Evolutionary conservation across 2,797 vertebrate genomes (phyloP).

Genomic region (Oryzias sinensis): DNA sequence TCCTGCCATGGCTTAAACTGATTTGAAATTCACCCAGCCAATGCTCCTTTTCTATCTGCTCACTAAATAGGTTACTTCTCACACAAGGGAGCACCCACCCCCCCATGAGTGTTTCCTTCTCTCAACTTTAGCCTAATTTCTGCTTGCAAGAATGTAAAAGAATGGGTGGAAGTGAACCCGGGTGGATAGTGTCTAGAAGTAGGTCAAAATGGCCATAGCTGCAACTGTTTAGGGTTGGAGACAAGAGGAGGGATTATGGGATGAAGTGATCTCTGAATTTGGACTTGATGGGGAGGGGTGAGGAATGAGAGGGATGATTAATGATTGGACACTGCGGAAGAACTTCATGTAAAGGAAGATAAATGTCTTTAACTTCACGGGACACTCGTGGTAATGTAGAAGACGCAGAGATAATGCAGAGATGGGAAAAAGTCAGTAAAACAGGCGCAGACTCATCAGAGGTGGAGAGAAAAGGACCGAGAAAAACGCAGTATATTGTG

Average conservation of each 20-base stretch:
- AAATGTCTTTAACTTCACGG: conserved; percentile 21
- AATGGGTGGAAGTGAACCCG: conserved; percentile 4
- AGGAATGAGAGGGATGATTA: conserved; percentile 3
- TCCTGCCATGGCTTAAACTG: conserved; percentile 18
- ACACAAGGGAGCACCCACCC: conserved; percentile 52
- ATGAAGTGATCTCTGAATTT: conserved; percentile 13
- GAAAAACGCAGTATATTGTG: conserved; percentile 12
- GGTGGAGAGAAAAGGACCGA: conserved; percentile 13
- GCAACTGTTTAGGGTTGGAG: conserved; percentile 43
- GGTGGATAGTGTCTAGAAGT: conserved; percentile 61
- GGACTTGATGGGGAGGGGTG: conserved; percentile 2
- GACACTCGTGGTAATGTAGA: conserved; percentile 21
- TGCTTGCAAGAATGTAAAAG: conserved; percentile 26
- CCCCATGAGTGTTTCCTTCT: conserved; percentile 56
- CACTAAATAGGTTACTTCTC: conserved; percentile 68
- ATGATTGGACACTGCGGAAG: conserved; percentile 10
- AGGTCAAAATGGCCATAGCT: conserved; percentile 62
- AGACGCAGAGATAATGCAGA: conserved; percentile 1
- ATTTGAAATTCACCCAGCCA: conserved; percentile 44
- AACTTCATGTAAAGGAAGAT: background rate
- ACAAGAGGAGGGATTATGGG: conserved; percentile 26
- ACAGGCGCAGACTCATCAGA: conserved; percentile 8
- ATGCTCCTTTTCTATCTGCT: conserved; percentile 30
- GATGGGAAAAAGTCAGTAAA: conserved; percentile 14
- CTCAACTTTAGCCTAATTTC: conserved; percentile 37